Percentiles rank a stretch among this genome's conserved stretches.
Conservation (phyloP, 2,797 vertebrate species). For the Takifugu rubripes region DNA sequence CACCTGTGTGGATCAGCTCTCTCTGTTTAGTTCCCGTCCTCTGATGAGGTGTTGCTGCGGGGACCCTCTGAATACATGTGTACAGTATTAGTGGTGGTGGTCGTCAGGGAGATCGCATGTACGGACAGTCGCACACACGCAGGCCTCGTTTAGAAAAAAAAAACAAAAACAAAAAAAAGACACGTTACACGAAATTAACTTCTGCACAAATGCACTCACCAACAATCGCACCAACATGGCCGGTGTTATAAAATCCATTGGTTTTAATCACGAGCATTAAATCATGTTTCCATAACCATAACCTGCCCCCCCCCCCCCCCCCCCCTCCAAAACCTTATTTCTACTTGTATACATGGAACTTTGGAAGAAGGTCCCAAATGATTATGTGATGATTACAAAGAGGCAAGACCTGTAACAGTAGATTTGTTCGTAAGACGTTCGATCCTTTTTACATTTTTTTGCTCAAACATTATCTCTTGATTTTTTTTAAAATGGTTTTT, state of each 20-base stretch:
- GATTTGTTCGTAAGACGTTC: slow-evolving; percentile 65
- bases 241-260: slow-evolving; percentile 71
- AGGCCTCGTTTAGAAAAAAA: slow-evolving; percentile 59
- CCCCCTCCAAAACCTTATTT: slow-evolving; percentile 29
- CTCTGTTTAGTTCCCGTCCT: slow-evolving; percentile 47
- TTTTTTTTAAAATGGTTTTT: slow-evolving; percentile 57
- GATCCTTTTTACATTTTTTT: slow-evolving; percentile 35
- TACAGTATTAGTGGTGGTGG: slow-evolving; percentile 28
- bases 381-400: slow-evolving; percentile 76
- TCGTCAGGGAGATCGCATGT: slow-evolving; percentile 14
- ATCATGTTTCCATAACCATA: slow-evolving; percentile 39
- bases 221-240: slow-evolving; percentile 57
- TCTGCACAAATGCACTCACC: slow-evolving; percentile 76
- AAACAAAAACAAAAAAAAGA: slow-evolving; percentile 13
- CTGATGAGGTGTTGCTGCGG: slow-evolving; percentile 58
- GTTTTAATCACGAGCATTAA: slow-evolving; percentile 69
- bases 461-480: slow-evolving; percentile 57
- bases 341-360: slow-evolving; percentile 41
- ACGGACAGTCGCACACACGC: slow-evolving; percentile 21
- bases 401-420: slow-evolving; percentile 91
- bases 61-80: slow-evolving; percentile 53
- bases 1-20: slow-evolving; percentile 42
- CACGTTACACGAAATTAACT: slow-evolving; percentile 75
- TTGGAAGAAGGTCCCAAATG: slow-evolving; percentile 62
- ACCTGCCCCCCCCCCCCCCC: background rate